Conservation (phyloP, 2,888 invertebrate species). For the Limnephilus auricula region DNA sequence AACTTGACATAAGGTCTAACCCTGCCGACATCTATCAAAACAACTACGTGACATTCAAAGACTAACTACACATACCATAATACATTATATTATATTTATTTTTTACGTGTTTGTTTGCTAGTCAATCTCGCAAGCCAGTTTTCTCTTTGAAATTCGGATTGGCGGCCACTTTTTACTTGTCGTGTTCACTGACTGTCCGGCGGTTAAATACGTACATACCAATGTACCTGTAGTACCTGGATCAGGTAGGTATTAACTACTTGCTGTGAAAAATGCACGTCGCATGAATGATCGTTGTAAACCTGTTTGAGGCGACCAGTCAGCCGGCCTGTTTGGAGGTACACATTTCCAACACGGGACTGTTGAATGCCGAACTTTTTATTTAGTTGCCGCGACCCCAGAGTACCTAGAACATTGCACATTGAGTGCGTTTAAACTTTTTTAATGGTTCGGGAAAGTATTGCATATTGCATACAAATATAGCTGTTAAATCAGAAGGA, state of each 20-base stretch:
- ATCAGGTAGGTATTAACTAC: background rate
- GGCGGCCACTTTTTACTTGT: background rate
- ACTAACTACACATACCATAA: no score
- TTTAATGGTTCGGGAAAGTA: background rate
- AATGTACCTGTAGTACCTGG: background rate
- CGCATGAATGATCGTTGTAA: background rate
- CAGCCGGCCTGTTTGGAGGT: background rate
- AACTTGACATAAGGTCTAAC: no score
- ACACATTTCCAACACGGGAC: background rate
- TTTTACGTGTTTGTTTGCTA: background rate
- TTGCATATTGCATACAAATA: background rate
- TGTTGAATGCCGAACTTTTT: background rate
- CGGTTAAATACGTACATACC: background rate
- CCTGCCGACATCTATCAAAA: no score
- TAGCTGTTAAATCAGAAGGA: background rate
- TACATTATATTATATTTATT: background rate
- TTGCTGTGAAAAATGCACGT: conserved; percentile 2
- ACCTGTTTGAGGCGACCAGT: background rate
- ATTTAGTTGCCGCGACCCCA: background rate
- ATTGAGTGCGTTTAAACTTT: background rate
- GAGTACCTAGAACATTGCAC: background rate
- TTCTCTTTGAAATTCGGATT: background rate
- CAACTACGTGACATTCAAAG: no score
- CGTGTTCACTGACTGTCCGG: background rate
- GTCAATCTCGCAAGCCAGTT: background rate